Evolutionary conservation across 2,113 vertebrate species (phyloP).

Genomic region (Trochalopteron elliotii): DNA sequence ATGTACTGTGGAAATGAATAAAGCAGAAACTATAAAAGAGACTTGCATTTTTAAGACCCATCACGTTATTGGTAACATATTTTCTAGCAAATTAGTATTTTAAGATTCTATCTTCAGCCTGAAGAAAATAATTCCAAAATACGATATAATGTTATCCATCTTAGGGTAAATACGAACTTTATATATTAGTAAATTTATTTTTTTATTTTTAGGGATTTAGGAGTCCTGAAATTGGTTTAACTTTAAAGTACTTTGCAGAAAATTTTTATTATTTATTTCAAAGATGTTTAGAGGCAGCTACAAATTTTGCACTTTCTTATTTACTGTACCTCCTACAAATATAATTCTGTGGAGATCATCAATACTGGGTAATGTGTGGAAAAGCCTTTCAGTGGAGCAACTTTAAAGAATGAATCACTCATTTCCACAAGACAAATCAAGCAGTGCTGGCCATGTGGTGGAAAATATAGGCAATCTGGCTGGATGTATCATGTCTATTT

Average conservation of each 20-base stretch:
- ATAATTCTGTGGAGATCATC: not conserved
- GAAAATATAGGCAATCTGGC: slow-evolving; percentile 43
- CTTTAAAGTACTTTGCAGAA: not conserved
- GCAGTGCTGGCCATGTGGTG: not conserved
- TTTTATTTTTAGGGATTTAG: not conserved
- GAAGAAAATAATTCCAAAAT: not conserved
- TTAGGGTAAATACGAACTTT: not conserved
- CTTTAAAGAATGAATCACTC: not conserved
- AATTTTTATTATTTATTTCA: not conserved
- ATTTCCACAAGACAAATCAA: slow-evolving; percentile 25
- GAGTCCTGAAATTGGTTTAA: not conserved
- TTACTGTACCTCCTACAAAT: not conserved
- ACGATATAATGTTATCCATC: not conserved
- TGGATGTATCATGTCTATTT: slow-evolving; percentile 29
- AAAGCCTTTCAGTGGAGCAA: not conserved
- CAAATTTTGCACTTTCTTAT: not conserved
- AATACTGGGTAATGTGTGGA: not conserved
- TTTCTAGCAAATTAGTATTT: not conserved
- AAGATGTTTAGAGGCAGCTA: not conserved
- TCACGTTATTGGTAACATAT: not conserved
- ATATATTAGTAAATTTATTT: not conserved
- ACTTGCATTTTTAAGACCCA: not conserved
- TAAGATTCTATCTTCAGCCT: not conserved
- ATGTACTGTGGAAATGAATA: not conserved
- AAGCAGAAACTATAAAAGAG: not conserved